These are phyloP conservation scores for Hoplodrina blanda DNA, from an alignment of 2,888 invertebrate species.

Conservation along the genomic window DNA sequence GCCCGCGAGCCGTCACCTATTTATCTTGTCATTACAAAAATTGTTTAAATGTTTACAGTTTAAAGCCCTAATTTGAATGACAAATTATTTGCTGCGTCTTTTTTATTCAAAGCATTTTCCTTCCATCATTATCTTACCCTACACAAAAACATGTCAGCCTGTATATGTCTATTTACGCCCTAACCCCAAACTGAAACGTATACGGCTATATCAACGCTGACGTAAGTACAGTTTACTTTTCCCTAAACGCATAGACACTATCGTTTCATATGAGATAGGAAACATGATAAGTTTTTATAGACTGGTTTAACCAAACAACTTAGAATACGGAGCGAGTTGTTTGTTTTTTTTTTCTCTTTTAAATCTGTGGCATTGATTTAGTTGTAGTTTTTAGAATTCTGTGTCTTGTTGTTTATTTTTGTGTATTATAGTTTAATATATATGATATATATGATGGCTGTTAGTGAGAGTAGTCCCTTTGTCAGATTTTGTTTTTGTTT, in stretches of 20 bases:
- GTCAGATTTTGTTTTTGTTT: too few relatives aligned
- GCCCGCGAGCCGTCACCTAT: too few relatives aligned
- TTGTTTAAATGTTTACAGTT: too few relatives aligned
- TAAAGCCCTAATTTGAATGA: too few relatives aligned
- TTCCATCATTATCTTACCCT: background rate
- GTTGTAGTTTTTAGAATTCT: too few relatives aligned
- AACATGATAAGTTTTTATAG: slow-evolving; percentile 56
- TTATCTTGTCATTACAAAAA: too few relatives aligned
- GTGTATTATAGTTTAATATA: too few relatives aligned
- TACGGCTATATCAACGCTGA: slow-evolving; percentile 67
- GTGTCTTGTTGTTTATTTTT: too few relatives aligned
- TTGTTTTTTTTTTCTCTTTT: background rate
- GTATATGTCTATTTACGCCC: slow-evolving; percentile 54
- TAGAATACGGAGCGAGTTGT: background rate
- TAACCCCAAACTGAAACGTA: slow-evolving; percentile 59
- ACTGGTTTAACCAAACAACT: background rate
- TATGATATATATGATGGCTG: too few relatives aligned
- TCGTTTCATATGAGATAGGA: slow-evolving; percentile 47
- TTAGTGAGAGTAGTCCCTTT: too few relatives aligned
- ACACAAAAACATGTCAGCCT: slow-evolving; percentile 28
- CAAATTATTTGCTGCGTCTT: too few relatives aligned
- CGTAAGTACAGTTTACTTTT: slow-evolving; percentile 63
- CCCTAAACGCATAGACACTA: slow-evolving; percentile 57
- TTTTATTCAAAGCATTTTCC: too few relatives aligned
- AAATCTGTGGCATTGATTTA: background rate